Evolutionary conservation across 2,113 vertebrate genomes (phyloP).

Genomic region (Aptenodytes patagonicus): DNA sequence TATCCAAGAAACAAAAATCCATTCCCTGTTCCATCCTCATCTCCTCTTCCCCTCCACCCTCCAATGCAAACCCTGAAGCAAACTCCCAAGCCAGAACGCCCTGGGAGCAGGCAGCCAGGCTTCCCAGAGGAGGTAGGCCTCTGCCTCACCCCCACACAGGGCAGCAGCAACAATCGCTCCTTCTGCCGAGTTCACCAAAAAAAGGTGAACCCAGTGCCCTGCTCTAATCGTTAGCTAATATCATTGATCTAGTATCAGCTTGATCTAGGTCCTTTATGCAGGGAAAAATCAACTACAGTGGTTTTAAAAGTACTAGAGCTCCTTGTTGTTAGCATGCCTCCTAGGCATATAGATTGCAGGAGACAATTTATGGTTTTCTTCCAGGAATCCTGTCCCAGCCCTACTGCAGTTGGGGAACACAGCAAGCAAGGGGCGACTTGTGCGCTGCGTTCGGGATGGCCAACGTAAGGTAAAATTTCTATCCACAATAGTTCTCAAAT

Average conservation of each 20-base stretch:
- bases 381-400: not conserved
- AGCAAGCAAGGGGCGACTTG: not conserved
- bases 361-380: not conserved
- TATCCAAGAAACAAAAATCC: not conserved
- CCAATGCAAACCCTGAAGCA: not conserved
- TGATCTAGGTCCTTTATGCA: not conserved
- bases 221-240: not conserved
- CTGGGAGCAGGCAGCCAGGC: not conserved
- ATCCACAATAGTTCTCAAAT: not conserved
- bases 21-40: not conserved
- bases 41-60: not conserved
- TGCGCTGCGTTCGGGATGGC: not conserved
- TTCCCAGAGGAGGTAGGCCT: not conserved
- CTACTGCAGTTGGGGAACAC: not conserved
- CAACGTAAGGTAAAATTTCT: not conserved
- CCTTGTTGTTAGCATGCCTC: not conserved
- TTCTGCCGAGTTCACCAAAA: not conserved
- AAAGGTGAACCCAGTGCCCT: not conserved
- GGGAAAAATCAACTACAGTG: not conserved
- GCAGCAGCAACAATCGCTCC: not conserved
- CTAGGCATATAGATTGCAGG: not conserved
- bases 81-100: not conserved
- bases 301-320: not conserved
- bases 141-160: not conserved
- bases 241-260: no score